phyloP scores from a whole-genome alignment of 2,888 invertebrate species.

The Hetaerina titia region DNA sequence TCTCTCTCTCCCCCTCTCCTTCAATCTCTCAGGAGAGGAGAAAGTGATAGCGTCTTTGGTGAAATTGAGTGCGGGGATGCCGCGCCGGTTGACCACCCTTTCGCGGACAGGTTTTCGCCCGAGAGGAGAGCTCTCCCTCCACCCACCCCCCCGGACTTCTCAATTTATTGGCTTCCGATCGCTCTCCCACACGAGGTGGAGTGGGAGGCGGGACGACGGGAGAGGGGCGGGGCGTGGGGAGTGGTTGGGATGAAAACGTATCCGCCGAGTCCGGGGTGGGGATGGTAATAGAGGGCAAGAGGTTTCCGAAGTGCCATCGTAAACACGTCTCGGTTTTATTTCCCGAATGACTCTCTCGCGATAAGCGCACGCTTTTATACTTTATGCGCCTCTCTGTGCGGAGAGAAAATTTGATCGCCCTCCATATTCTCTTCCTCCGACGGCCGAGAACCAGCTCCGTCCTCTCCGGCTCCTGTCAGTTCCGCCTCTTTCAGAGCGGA shows the following conservation, averaged over 20 bases:
- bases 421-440: not conserved
- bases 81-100: not conserved
- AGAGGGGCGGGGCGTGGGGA: not conserved
- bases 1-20: no score
- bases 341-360: not conserved
- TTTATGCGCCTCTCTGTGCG: not conserved
- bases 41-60: conserved; percentile 1
- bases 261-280: not conserved
- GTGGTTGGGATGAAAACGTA: not conserved
- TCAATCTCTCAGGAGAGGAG: not conserved
- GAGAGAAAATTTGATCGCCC: not conserved
- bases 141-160: not conserved
- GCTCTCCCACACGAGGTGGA: not conserved
- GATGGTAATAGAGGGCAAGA: not conserved
- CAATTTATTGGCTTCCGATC: conserved; percentile 8
- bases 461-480: not conserved
- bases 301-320: not conserved
- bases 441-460: not conserved
- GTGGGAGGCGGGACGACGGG: no score
- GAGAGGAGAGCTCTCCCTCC: not conserved
- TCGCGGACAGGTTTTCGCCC: not conserved
- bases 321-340: not conserved
- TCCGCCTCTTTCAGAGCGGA: not conserved
- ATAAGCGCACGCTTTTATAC: not conserved
- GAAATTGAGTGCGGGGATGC: not conserved